Percentiles rank a stretch among this genome's conserved stretches.
These are phyloP conservation scores for Hassar affinis DNA, from an alignment of 2,113 vertebrate genomes.

Conservation along the genomic window DNA sequence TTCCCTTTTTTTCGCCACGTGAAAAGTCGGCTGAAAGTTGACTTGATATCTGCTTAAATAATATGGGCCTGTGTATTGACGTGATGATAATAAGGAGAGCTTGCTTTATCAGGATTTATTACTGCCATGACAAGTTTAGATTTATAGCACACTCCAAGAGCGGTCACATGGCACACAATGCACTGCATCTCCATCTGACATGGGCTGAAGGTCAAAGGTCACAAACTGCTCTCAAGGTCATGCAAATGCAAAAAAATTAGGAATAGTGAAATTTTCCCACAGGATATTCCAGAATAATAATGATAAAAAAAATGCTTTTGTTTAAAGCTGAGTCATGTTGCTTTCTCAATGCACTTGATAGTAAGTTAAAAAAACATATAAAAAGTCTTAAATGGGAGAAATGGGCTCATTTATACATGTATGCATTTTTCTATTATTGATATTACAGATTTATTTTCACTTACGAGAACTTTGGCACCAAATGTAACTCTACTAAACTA, in stretches of 20 bases:
- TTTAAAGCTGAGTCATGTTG: slow-evolving; percentile 16
- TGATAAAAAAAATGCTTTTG: slow-evolving; percentile 40
- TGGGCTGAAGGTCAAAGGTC: slow-evolving; percentile 29
- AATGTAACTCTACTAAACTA: slow-evolving; percentile 35
- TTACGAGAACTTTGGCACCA: slow-evolving; percentile 52
- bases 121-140: slow-evolving; percentile 23
- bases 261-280: neutral
- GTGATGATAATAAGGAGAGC: slow-evolving; percentile 17
- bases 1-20: neutral
- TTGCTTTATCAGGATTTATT: slow-evolving; percentile 23
- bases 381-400: slow-evolving; percentile 42
- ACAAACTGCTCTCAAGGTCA: slow-evolving; percentile 49
- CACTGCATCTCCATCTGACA: slow-evolving; percentile 40
- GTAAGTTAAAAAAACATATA: slow-evolving; percentile 44
- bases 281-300: neutral
- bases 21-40: neutral
- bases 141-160: slow-evolving; percentile 36
- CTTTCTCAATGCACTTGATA: slow-evolving; percentile 22
- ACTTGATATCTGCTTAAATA: slow-evolving; percentile 1
- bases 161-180: slow-evolving; percentile 41
- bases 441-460: slow-evolving; percentile 26
- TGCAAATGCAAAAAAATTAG: slow-evolving; percentile 55
- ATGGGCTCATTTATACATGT: slow-evolving; percentile 27
- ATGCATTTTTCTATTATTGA: neutral
- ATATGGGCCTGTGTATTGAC: neutral